phyloP scores from a whole-genome alignment of 2,113 vertebrate genomes.

The Cranoglanis bouderius region DNA sequence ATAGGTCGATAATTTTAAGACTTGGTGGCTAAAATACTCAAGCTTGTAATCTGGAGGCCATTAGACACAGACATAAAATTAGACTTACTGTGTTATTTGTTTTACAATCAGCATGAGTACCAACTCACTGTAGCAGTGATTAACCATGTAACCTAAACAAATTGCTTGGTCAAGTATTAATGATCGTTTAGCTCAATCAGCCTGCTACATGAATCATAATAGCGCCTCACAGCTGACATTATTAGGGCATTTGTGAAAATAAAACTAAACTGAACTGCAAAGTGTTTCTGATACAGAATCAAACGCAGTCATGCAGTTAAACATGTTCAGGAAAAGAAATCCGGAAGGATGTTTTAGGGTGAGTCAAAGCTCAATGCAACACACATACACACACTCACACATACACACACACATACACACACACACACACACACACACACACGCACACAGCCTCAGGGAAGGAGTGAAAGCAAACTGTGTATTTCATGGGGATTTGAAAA shows the following conservation, averaged over 20 bases:
- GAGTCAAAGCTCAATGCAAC: background rate
- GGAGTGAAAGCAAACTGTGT: background rate
- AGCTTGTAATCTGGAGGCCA: background rate
- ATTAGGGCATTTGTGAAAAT: background rate
- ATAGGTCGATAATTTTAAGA: background rate
- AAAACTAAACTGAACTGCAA: background rate
- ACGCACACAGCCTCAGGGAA: constrained; percentile 8
- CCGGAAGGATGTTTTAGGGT: background rate
- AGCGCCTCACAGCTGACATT: background rate
- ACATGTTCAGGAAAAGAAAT: background rate
- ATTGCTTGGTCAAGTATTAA: background rate
- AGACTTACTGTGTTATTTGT: background rate
- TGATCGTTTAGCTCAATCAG: background rate
- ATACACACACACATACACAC: background rate
- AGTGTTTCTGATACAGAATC: background rate
- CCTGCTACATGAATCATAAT: background rate
- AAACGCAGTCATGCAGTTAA: background rate
- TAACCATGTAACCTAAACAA: background rate
- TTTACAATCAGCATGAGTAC: background rate
- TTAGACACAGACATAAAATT: background rate
- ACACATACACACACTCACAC: background rate
- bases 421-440: constrained; percentile 30
- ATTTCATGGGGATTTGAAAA: constrained; percentile 7
- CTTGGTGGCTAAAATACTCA: background rate
- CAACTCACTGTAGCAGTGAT: background rate